Evolutionary conservation across 2,113 vertebrate genomes (phyloP).

Genomic region (Micromys minutus): DNA sequence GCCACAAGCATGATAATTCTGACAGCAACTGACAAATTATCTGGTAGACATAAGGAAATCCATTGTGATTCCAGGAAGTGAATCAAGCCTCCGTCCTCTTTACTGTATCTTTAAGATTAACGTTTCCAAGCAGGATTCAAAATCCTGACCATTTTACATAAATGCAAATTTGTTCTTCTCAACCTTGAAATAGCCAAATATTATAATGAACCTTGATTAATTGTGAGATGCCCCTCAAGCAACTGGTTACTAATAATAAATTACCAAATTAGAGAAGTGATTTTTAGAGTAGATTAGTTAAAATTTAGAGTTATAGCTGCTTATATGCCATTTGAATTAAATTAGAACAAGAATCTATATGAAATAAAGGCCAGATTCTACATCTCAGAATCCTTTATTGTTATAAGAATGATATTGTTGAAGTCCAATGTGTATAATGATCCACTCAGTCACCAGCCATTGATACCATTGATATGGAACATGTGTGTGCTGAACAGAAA

Average conservation of each 20-base stretch:
- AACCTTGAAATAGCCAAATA: conserved; percentile 16
- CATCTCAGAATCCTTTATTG: background rate
- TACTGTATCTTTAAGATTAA: background rate
- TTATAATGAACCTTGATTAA: background rate
- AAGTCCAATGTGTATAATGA: background rate
- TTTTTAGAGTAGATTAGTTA: conserved; percentile 7
- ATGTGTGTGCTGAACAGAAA: background rate
- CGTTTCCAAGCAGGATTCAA: background rate
- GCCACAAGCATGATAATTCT: background rate
- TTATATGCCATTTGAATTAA: background rate
- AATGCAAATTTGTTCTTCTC: background rate
- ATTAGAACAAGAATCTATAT: background rate
- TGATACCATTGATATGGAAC: too few relatives aligned
- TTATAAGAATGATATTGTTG: background rate
- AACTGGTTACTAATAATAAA: conserved; percentile 34
- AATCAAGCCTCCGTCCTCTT: background rate
- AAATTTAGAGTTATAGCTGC: background rate
- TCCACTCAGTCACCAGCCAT: background rate
- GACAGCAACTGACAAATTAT: background rate
- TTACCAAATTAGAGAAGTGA: background rate
- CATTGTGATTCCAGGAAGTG: background rate
- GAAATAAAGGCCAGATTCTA: background rate
- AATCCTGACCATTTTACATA: background rate
- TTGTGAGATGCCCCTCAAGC: background rate
- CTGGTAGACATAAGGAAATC: background rate